Conservation (phyloP, 2,888 invertebrate species). For the Cantharis flavilabris region DNA sequence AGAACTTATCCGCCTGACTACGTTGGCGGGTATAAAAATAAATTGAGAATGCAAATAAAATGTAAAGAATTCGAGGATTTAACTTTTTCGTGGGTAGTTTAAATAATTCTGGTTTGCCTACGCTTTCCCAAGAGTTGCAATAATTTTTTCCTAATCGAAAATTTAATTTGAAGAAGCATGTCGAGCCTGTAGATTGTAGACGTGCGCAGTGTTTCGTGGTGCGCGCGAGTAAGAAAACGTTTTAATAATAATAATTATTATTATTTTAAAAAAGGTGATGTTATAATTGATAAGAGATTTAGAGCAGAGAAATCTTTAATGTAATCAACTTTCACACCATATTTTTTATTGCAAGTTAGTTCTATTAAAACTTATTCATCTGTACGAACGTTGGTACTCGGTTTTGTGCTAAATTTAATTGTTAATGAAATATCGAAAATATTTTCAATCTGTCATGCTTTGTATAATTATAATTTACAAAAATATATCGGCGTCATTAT, state of each 20-base stretch:
- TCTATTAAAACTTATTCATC: background rate
- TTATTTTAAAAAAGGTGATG: background rate
- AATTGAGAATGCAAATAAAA: background rate
- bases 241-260: background rate
- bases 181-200: background rate
- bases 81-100: background rate
- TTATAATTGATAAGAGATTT: slow-evolving; percentile 2
- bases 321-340: slow-evolving; percentile 14
- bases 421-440: background rate
- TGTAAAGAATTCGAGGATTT: background rate
- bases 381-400: background rate
- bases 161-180: background rate
- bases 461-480: background rate
- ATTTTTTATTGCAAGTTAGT: background rate
- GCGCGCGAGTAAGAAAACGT: background rate
- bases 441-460: background rate
- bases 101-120: background rate
- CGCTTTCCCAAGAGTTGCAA: background rate
- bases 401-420: background rate
- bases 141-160: background rate
- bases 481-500: background rate
- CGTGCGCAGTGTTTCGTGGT: background rate
- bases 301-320: slow-evolving; percentile 18
- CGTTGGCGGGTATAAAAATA: no score
- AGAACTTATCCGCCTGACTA: background rate